Percentiles rank a stretch among this genome's conserved stretches.
Evolutionary conservation across 2,113 vertebrate genomes (phyloP).

Genomic region (Calidris pugnax): DNA sequence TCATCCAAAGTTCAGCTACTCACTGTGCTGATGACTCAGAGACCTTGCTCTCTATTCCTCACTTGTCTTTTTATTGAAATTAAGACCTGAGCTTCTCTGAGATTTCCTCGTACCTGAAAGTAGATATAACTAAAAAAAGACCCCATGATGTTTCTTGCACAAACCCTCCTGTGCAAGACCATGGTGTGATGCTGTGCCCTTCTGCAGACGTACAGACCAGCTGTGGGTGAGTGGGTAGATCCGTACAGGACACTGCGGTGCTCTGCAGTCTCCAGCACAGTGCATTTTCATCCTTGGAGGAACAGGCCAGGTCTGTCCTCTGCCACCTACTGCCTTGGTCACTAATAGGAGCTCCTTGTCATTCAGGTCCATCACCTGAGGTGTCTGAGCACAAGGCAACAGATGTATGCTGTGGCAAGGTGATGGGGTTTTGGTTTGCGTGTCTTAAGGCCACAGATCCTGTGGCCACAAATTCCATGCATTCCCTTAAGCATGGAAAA

Average conservation of each 20-base stretch:
- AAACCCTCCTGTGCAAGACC: not conserved
- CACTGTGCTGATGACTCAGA: not conserved
- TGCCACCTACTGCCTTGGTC: not conserved
- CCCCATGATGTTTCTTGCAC: not conserved
- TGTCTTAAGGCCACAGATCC: not conserved
- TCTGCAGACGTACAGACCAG: fast-evolving
- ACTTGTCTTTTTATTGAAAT: not conserved
- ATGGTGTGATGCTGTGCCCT: fast-evolving
- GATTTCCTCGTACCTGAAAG: not conserved
- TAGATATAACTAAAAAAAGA: not conserved
- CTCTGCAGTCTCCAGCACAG: fast-evolving
- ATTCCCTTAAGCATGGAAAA: not conserved
- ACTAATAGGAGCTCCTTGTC: not conserved
- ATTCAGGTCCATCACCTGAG: not conserved
- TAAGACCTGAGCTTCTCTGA: not conserved
- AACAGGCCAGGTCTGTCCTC: not conserved
- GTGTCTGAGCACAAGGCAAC: not conserved
- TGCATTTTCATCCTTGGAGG: not conserved
- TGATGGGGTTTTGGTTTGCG: fast-evolving
- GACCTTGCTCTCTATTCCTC: not conserved
- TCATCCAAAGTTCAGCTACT: not conserved
- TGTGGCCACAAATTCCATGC: too few relatives aligned
- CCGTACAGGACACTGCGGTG: fast-evolving
- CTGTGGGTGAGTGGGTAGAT: not conserved
- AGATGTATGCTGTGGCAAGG: not conserved